Evolutionary conservation across 1,140 invertebrate genomes (phyloP), one percentile per base, ranked within the genome.

Genomic region (Papilio glaucus): DNA sequence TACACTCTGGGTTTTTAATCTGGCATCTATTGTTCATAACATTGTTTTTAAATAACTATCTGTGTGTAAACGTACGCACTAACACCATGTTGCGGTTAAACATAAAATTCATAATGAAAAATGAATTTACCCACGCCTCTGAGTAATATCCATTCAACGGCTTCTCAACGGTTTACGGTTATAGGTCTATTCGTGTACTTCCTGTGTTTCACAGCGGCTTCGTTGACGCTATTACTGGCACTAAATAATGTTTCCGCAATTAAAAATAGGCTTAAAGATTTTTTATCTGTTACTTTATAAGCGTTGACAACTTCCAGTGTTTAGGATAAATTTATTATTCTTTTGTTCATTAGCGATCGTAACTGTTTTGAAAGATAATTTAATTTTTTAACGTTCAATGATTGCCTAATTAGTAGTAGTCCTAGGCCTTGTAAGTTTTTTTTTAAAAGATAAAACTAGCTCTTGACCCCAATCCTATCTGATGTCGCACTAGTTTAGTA

Each of bases 141-240:
- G 49, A 69, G 21, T 73, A 73, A 68, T n/a, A n/a, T 29, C 29
- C 63, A 45, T 68, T 42, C 63, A 68, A 67, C 29, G 49, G 72
- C 53, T 53, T 26, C 67, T 42, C 71, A 65, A 72, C 49, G 62
- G 29, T 72, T 72, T 72, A 72, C 62, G 62, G 53, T 72, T 72
- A 72, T 72, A 45, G 45, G 37, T 72, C 71, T 72, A 72, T 72
- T 72, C 63, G 29, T 6, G 49, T 72, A 72, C 62, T 72, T 72
- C 71, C 71, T 63, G 61, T 15, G n/a, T 45, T 62, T 33, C 39
- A n/a, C 7, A 41, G 38, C 12, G 12, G 6, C 13, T 33, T 13
- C 7, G 13, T 37, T 33, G 26, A 29, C 60, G 29, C 60, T 10
- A 37, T n/a, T 37, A 21, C n/a, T 39, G 15, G 37, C 37, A 18